Conservation (phyloP, 1,140 invertebrate genomes). For the Neotoxoptera formosana region DNA sequence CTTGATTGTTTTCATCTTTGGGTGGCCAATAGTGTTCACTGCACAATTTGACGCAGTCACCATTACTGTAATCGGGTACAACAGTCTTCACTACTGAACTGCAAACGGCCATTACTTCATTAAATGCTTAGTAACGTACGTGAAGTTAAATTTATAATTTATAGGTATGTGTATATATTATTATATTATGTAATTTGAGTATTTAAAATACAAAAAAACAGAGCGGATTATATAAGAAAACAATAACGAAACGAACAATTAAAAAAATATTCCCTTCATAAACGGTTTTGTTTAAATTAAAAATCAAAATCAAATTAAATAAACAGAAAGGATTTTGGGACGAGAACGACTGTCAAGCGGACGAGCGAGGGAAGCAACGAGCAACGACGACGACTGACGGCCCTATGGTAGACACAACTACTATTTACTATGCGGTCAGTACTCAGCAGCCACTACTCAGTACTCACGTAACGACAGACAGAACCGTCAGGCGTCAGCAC, state of each 20-base stretch:
- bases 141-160: not conserved
- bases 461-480: not conserved
- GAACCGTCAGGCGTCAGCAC: not conserved
- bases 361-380: not conserved
- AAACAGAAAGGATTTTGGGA: not conserved
- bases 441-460: too few relatives aligned
- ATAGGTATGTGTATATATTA: not conserved
- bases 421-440: not conserved
- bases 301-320: too few relatives aligned
- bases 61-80: slow-evolving; percentile 48
- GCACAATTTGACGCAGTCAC: slow-evolving; percentile 42
- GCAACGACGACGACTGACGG: not conserved
- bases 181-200: not conserved
- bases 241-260: not conserved
- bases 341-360: not conserved
- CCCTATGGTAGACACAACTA: not conserved
- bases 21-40: slow-evolving; percentile 52
- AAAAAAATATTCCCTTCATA: not conserved
- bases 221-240: not conserved
- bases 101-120: slow-evolving; percentile 45
- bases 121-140: not conserved
- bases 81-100: slow-evolving; percentile 53
- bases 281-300: not conserved
- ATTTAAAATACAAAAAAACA: not conserved
- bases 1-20: slow-evolving; percentile 53